These are phyloP conservation scores for Lemur catta DNA, from an alignment of 2,797 vertebrate species.

Conservation along the genomic window DNA sequence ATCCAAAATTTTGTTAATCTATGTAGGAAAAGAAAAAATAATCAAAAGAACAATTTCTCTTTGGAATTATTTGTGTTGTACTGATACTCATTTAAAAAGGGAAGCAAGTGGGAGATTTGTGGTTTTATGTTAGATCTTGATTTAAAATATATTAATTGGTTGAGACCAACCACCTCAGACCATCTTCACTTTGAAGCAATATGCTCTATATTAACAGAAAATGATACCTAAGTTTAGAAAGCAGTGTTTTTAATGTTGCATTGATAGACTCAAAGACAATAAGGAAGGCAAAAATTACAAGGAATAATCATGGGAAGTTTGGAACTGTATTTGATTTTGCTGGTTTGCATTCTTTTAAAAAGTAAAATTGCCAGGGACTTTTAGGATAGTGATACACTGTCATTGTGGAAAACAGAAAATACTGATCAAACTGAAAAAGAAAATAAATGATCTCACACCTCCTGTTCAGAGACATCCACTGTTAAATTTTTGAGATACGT, in stretches of 20 bases:
- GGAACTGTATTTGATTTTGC: conserved; percentile 25
- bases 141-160: not conserved
- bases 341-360: not conserved
- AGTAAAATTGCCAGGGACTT: not conserved
- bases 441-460: not conserved
- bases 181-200: not conserved
- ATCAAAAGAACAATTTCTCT: not conserved
- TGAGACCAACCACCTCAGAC: not conserved
- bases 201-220: not conserved
- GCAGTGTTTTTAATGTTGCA: not conserved
- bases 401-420: conserved; percentile 18
- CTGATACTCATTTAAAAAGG: not conserved
- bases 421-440: not conserved
- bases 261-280: not conserved
- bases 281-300: not conserved
- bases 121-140: not conserved
- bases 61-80: not conserved
- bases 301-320: not conserved
- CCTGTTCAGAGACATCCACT: not conserved
- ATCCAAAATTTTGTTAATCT: not conserved
- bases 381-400: not conserved
- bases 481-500: not conserved
- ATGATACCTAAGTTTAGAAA: not conserved
- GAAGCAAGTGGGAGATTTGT: not conserved
- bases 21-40: not conserved